A percentile compares a stretch with the other conserved stretches of the same genome.
Conservation (phyloP, 2,113 vertebrate genomes). For the Hippocampus abdominalis region DNA sequence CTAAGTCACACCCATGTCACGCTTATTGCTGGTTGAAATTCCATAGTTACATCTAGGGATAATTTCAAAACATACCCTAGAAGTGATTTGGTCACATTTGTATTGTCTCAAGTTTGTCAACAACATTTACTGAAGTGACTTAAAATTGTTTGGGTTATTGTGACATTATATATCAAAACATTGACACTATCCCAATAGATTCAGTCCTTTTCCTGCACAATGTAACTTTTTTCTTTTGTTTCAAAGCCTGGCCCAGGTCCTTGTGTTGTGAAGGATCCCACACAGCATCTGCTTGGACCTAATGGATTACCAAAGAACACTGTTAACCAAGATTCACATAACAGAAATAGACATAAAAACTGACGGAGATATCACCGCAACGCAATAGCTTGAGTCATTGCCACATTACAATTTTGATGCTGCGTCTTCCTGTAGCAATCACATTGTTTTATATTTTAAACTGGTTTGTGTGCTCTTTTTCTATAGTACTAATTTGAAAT, state of each 20-base stretch:
- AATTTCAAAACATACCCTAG: not conserved
- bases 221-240: slow-evolving; percentile 10
- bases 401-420: not conserved
- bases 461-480: not conserved
- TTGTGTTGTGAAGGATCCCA: slow-evolving; percentile 45
- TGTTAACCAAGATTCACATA: slow-evolving; percentile 10
- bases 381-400: not conserved
- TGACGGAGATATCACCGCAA: not conserved
- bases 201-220: not conserved
- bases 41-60: not conserved
- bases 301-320: slow-evolving; percentile 56
- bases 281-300: slow-evolving; percentile 55
- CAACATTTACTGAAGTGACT: not conserved
- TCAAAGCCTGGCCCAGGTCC: slow-evolving; percentile 64
- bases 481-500: not conserved
- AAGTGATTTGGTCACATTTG: not conserved
- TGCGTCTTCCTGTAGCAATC: not conserved
- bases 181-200: not conserved
- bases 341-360: not conserved
- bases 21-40: not conserved
- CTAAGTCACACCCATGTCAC: not conserved
- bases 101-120: not conserved
- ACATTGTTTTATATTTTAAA: not conserved
- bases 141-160: not conserved
- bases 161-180: not conserved